Evolutionary conservation across 2,888 invertebrate species (phyloP).

Genomic region (Iphiclides podalirius): DNA sequence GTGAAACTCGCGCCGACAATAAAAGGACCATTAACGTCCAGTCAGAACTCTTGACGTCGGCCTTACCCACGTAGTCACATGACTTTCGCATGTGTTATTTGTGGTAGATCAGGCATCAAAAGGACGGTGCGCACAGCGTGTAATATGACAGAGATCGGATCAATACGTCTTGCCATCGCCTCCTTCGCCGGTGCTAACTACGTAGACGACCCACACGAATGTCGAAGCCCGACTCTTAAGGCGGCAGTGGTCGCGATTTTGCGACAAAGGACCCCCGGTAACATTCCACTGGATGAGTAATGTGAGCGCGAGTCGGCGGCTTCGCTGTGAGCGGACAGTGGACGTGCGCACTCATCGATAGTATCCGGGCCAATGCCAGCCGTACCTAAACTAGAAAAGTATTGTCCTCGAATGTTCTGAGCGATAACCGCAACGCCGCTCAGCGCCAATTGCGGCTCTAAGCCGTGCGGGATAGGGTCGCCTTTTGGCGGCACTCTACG

Average conservation of each 20-base stretch:
- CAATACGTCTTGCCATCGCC: background rate
- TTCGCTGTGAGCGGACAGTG: constrained; percentile 42
- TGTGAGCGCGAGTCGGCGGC: constrained; percentile 21
- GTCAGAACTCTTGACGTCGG: constrained; percentile 44
- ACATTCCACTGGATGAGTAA: constrained; percentile 26
- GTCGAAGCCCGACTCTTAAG: background rate
- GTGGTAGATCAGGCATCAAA: constrained; percentile 51
- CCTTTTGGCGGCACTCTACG: constrained; percentile 37
- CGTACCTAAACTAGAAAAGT: constrained; percentile 79
- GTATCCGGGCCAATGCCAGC: constrained; percentile 79
- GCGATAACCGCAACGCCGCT: constrained; percentile 62
- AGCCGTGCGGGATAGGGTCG: constrained; percentile 41
- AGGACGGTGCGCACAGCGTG: constrained; percentile 15
- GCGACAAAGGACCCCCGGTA: constrained; percentile 16
- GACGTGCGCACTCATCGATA: constrained; percentile 72
- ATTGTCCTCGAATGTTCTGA: constrained; percentile 77
- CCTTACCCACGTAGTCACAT: constrained; percentile 53
- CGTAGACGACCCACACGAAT: background rate
- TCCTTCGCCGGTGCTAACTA: too few species aligned
- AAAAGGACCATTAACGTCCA: constrained; percentile 56
- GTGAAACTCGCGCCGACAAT: constrained; percentile 50
- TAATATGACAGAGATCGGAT: background rate
- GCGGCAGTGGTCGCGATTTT: background rate
- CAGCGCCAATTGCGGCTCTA: constrained; percentile 49
- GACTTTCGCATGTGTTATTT: constrained; percentile 42